Conservation (phyloP, 1,140 invertebrate species). For the Subanguina moxae region DNA sequence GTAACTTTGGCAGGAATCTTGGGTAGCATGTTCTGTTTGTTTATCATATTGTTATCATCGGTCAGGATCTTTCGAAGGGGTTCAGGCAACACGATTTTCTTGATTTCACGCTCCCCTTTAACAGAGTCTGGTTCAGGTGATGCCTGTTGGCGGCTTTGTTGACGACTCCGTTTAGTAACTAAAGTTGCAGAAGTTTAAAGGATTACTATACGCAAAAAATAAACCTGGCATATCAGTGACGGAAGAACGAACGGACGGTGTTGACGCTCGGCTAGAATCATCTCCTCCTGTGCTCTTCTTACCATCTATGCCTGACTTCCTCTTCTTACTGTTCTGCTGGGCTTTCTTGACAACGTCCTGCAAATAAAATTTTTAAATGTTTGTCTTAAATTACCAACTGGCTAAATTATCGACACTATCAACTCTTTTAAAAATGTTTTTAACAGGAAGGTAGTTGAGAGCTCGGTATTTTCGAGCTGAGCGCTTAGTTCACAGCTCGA, state of each 20-base stretch:
- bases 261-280: constrained; percentile 24
- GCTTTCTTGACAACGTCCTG: constrained; percentile 29
- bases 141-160: not conserved
- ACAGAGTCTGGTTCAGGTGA: constrained; percentile 2
- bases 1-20: constrained; percentile 32
- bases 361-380: not conserved
- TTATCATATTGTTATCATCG: constrained; percentile 31
- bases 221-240: no score
- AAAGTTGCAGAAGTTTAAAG: constrained; percentile 1
- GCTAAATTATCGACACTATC: no score
- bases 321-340: constrained; percentile 30
- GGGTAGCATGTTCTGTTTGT: constrained; percentile 29
- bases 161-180: constrained; percentile 1
- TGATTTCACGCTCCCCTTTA: constrained; percentile 19
- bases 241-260: constrained; percentile 12
- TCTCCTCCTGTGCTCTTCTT: not conserved
- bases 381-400: no score
- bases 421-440: no score
- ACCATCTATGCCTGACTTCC: constrained; percentile 2
- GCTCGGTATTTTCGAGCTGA: no score
- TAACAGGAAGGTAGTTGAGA: no score
- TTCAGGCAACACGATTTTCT: constrained; percentile 26
- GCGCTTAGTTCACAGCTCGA: no score
- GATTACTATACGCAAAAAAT: no score
- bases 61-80: constrained; percentile 29